Conservation (phyloP, 2,888 invertebrate genomes). For the Brenthis hecate region DNA sequence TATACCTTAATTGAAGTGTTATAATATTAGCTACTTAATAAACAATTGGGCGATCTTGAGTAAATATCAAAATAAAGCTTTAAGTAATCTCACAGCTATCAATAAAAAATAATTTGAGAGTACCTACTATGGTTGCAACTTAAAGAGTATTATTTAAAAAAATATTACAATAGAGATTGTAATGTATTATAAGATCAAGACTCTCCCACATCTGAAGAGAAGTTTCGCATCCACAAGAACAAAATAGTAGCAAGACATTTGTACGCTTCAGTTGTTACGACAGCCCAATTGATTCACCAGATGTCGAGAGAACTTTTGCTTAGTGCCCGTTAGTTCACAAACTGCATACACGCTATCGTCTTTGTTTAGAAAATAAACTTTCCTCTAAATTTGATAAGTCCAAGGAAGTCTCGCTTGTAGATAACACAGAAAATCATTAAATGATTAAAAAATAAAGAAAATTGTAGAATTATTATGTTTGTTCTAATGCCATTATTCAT, state of each 20-base stretch:
- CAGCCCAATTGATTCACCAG: slow-evolving; percentile 37
- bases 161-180: no score
- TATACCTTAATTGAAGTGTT: no score
- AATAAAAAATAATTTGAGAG: no score
- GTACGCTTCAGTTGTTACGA: slow-evolving; percentile 33
- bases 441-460: neutral
- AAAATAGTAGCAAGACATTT: slow-evolving; percentile 17
- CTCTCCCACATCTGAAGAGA: neutral
- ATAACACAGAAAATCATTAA: neutral
- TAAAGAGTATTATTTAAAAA: no score
- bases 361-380: slow-evolving; percentile 35
- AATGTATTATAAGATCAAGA: no score
- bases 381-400: slow-evolving; percentile 8
- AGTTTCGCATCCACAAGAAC: slow-evolving; percentile 2
- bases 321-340: slow-evolving; percentile 35
- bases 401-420: neutral
- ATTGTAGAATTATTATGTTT: neutral
- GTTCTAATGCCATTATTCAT: neutral
- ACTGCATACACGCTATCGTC: slow-evolving; percentile 40
- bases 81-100: no score
- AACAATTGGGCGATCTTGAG: no score
- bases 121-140: no score
- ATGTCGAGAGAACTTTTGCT: slow-evolving; percentile 36
- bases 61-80: no score
- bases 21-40: no score